Evolutionary conservation across 35 echinoderm and acorn worm species (phyloP).

Genomic region (Strongylocentrotus purpuratus): DNA sequence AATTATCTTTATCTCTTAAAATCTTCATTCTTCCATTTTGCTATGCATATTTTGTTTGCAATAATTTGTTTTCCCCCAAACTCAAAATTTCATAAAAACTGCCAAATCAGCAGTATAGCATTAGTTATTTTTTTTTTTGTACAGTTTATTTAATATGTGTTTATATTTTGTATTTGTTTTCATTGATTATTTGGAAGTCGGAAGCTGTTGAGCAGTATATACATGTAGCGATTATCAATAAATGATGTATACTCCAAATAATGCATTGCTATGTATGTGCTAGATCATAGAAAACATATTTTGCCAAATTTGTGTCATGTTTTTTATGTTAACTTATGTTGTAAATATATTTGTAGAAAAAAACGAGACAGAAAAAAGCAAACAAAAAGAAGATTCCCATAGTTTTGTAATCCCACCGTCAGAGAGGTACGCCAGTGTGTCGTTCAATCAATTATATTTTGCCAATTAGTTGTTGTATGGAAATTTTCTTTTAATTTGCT

Average conservation of each 20-base stretch:
- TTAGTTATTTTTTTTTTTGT: not conserved
- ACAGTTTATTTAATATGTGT: not conserved
- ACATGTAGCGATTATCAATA: not conserved
- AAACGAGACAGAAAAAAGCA: not conserved
- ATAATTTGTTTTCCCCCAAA: not conserved
- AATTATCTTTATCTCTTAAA: not conserved
- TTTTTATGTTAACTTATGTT: conserved; percentile 6
- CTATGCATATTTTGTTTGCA: conserved; percentile 11
- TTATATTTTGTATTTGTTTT: not conserved
- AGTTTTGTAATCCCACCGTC: not conserved
- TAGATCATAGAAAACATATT: not conserved
- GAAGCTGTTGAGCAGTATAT: not conserved
- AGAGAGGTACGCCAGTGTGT: not conserved
- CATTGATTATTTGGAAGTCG: not conserved
- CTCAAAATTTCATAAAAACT: not conserved
- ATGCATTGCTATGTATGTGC: not conserved
- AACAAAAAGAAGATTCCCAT: not conserved
- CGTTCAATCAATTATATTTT: not conserved
- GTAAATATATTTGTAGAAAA: not conserved
- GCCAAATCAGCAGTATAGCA: not conserved
- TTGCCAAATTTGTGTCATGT: conserved; percentile 17
- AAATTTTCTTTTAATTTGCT: not conserved
- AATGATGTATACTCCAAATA: not conserved
- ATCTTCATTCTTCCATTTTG: not conserved
- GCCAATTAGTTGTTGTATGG: not conserved